These are phyloP conservation scores for Sebastes miniatus DNA, from an alignment of 2,797 vertebrate genomes.

Conservation along the genomic window DNA sequence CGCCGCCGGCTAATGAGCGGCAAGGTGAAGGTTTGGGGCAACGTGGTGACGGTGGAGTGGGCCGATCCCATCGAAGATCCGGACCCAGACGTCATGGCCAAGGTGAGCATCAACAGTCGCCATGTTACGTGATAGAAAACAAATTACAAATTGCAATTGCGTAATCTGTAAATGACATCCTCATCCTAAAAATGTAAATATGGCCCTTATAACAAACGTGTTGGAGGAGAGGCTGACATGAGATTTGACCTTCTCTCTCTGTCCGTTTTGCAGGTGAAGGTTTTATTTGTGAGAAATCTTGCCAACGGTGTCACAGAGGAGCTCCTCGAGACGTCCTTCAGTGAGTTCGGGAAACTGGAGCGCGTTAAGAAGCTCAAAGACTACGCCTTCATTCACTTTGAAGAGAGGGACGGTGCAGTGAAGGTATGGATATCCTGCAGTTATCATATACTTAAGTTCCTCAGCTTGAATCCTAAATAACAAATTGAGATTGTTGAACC, in stretches of 20 bases:
- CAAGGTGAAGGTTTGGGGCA: constrained; percentile 98
- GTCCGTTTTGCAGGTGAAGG: constrained; percentile 87
- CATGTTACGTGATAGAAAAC: neutral
- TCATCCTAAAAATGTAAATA: neutral
- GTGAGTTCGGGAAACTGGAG: constrained; percentile 93
- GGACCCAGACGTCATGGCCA: constrained; percentile 97
- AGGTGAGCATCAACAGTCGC: constrained; percentile 79
- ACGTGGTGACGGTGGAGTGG: constrained; percentile 97
- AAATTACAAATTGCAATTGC: neutral
- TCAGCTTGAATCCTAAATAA: neutral
- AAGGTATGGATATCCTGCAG: constrained; percentile 81
- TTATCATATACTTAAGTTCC: neutral
- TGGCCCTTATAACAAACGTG: too few species aligned
- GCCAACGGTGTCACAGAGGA: constrained; percentile 95
- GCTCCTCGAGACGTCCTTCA: constrained; percentile 93
- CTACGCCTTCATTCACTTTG: constrained; percentile 97
- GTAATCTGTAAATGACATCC: neutral
- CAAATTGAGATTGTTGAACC: neutral
- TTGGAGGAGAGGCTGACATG: neutral
- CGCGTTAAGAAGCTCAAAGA: constrained; percentile 97
- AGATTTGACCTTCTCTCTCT: neutral
- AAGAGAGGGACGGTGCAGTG: constrained; percentile 93
- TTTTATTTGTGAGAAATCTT: constrained; percentile 95
- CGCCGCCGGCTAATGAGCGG: constrained; percentile 96
- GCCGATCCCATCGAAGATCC: constrained; percentile 98